A percentile compares a stretch with the other conserved stretches of the same genome.
phyloP scores from a whole-genome alignment of 2,113 vertebrate species.

The Calidris pygmaea region DNA sequence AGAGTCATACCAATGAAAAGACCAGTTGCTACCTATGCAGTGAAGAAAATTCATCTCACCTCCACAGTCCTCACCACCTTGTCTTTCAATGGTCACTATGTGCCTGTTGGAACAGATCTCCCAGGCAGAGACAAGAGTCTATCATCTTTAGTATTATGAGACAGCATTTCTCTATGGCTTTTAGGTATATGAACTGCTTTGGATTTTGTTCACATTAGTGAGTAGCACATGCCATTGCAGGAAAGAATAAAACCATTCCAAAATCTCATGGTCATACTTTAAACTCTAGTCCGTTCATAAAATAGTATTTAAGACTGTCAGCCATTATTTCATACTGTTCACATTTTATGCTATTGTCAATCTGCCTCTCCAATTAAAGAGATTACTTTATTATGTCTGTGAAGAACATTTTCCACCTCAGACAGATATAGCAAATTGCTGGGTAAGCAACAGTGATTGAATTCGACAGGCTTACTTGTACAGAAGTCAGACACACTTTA shows the following conservation, averaged over 20 bases:
- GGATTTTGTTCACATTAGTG: not conserved
- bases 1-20: not conserved
- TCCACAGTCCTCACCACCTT: not conserved
- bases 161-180: not conserved
- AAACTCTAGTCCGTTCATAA: not conserved
- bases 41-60: not conserved
- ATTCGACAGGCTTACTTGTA: not conserved
- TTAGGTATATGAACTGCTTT: not conserved
- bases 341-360: not conserved
- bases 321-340: not conserved
- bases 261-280: not conserved
- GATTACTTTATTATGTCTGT: not conserved
- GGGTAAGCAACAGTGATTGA: not conserved
- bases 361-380: not conserved
- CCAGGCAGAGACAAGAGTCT: not conserved
- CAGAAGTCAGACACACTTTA: not conserved
- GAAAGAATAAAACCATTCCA: not conserved
- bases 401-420: not conserved
- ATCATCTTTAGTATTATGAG: not conserved
- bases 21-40: not conserved
- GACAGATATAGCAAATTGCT: not conserved
- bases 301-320: not conserved
- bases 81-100: not conserved
- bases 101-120: not conserved
- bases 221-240: not conserved